These are phyloP conservation scores for Epinephelus cyanopodus DNA, from an alignment of 2,113 vertebrate species.

Conservation along the genomic window DNA sequence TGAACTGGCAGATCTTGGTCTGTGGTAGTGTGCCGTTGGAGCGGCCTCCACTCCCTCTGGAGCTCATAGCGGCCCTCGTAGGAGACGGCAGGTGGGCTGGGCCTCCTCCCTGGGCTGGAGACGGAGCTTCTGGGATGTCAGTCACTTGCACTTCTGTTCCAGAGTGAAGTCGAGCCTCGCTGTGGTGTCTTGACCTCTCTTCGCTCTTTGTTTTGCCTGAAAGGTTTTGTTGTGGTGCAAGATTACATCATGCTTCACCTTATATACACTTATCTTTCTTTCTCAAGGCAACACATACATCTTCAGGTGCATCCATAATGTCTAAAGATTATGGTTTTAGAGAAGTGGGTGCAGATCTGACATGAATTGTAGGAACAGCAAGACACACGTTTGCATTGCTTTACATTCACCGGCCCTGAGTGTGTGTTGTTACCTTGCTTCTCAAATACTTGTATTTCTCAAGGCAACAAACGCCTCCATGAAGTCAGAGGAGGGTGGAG, in stretches of 20 bases:
- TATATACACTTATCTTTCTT: not conserved
- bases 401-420: not conserved
- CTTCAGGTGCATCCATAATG: not conserved
- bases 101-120: slow-evolving; percentile 60
- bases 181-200: slow-evolving; percentile 16
- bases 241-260: not conserved
- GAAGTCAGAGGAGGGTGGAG: not conserved
- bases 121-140: slow-evolving; percentile 27
- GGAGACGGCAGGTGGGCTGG: slow-evolving; percentile 44
- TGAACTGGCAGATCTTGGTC: slow-evolving; percentile 91
- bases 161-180: not conserved
- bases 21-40: slow-evolving; percentile 84
- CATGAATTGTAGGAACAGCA: not conserved
- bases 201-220: not conserved
- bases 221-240: not conserved
- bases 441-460: not conserved
- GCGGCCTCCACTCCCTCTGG: slow-evolving; percentile 84
- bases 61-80: slow-evolving; percentile 81
- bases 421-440: not conserved
- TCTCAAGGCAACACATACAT: not conserved
- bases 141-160: slow-evolving; percentile 11
- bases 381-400: not conserved
- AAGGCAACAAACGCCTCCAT: not conserved
- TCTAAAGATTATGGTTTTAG: not conserved
- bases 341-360: not conserved